phyloP scores from a whole-genome alignment of 1,140 invertebrate species.

The Drosophila quadrilineata region DNA sequence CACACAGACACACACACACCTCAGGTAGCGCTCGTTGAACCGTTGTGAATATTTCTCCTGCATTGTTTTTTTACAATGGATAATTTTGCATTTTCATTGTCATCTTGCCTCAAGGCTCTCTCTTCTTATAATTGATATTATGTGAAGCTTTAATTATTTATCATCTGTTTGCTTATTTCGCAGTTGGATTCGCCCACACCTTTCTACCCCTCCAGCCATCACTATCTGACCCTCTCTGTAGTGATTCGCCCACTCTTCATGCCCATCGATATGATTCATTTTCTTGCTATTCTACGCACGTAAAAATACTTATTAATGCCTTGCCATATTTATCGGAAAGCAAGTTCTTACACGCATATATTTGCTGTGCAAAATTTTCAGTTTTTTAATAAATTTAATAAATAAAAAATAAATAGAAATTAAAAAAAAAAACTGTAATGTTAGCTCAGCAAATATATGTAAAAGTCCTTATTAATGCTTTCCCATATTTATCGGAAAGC shows the following conservation, averaged over 20 bases:
- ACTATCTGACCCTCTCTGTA: constrained; percentile 8
- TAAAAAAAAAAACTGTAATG: too few relatives aligned
- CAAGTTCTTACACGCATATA: constrained; percentile 4
- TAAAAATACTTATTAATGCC: constrained; percentile 32
- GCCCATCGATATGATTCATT: constrained; percentile 30
- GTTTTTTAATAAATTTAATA: too few relatives aligned
- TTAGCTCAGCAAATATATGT: too few relatives aligned
- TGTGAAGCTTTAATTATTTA: constrained; percentile 7
- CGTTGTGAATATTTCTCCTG: constrained; percentile 8
- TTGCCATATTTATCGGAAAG: constrained; percentile 16
- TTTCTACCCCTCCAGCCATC: neutral
- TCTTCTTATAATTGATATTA: constrained; percentile 15
- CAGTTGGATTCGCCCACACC: constrained; percentile 13
- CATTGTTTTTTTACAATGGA: constrained; percentile 26
- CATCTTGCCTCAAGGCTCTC: constrained; percentile 10
- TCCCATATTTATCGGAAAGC: constrained; percentile 15
- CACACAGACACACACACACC: constrained; percentile 5
- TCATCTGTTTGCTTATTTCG: constrained; percentile 21
- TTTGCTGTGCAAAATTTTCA: too few relatives aligned
- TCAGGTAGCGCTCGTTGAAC: neutral
- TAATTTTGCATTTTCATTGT: constrained; percentile 29
- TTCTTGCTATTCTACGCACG: neutral
- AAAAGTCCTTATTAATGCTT: constrained; percentile 31
- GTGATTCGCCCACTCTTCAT: constrained; percentile 26
- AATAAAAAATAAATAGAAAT: too few relatives aligned